phyloP scores from a whole-genome alignment of 2,113 vertebrate species.

The Rafetus swinhoei region DNA sequence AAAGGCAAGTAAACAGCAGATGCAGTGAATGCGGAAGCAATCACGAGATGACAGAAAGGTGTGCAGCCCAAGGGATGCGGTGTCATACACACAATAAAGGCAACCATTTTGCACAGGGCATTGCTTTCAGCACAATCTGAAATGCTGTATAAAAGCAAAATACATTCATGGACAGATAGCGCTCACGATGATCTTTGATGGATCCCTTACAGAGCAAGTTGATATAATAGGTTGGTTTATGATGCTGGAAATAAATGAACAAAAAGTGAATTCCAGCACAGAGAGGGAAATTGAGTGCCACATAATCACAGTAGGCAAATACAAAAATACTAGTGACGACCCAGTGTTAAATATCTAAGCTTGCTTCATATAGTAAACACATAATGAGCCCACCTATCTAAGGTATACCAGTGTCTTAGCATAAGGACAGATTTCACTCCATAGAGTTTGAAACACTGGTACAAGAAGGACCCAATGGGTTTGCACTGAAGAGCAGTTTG shows the following conservation, averaged over 20 bases:
- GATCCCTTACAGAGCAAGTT: neutral
- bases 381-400: neutral
- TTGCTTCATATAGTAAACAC: neutral
- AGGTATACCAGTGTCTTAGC: neutral
- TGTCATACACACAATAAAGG: neutral
- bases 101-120: neutral
- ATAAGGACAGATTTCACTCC: neutral
- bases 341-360: neutral
- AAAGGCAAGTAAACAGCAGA: neutral
- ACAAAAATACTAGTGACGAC: neutral
- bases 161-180: neutral
- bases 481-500: neutral
- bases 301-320: neutral
- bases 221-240: neutral
- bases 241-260: neutral
- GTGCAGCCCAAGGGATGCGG: neutral
- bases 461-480: neutral
- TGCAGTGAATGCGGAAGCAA: neutral
- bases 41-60: neutral
- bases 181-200: neutral
- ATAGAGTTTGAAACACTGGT: neutral
- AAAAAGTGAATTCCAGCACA: neutral
- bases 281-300: neutral
- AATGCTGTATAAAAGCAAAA: neutral
- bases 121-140: neutral